Percentiles rank a stretch among this genome's conserved stretches.
phyloP scores from a whole-genome alignment of 2,888 invertebrate genomes.

The Nymphalis urticae region DNA sequence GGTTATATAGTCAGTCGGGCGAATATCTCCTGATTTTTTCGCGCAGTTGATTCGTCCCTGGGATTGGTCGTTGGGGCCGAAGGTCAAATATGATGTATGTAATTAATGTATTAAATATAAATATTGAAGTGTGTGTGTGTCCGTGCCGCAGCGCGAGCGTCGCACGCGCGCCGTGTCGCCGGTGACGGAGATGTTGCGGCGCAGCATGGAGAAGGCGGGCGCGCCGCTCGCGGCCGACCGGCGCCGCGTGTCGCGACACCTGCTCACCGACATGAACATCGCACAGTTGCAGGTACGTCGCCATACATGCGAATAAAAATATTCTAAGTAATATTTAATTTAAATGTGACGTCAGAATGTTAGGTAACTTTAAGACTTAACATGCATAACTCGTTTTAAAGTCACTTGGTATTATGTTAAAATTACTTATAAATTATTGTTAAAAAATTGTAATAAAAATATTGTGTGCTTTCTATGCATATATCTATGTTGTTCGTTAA shows the following conservation, averaged over 20 bases:
- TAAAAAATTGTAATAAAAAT: no score
- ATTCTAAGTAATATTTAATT: no score
- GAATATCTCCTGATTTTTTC: no score
- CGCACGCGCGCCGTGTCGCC: slow-evolving; percentile 88
- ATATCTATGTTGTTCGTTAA: no score
- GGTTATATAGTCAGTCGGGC: no score
- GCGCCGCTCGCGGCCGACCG: slow-evolving; percentile 91
- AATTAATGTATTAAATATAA: neutral
- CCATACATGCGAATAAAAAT: no score
- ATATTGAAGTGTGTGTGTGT: neutral
- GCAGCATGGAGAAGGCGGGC: slow-evolving; percentile 90
- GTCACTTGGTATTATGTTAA: neutral
- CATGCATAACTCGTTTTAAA: neutral
- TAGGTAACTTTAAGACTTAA: no score
- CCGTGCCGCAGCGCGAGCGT: slow-evolving; percentile 65
- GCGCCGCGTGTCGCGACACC: slow-evolving; percentile 90
- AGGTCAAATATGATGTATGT: slow-evolving; percentile 17
- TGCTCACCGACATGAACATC: slow-evolving; percentile 95
- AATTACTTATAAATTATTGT: no score
- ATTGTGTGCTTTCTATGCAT: no score
- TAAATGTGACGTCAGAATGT: no score
- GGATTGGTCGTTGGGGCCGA: no score
- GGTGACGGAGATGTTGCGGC: slow-evolving; percentile 92
- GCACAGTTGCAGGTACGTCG: slow-evolving; percentile 86
- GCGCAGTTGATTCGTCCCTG: no score